Base-by-base conservation (phyloP, 1,140 invertebrate genomes). In the Tetramorium parvispinum region DNA sequence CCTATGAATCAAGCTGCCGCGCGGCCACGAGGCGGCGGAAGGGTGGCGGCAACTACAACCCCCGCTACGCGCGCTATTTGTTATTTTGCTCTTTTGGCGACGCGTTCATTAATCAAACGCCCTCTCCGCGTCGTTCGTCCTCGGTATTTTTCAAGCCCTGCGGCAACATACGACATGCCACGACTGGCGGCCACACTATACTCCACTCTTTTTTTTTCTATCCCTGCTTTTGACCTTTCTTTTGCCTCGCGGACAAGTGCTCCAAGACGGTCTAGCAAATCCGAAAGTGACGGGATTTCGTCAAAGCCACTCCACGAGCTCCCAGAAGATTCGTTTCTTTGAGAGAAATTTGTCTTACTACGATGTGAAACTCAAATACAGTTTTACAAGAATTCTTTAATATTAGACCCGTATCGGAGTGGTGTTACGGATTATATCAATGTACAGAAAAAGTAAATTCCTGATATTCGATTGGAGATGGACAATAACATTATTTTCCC, bases 61-160 rank as follows among this genome's bases (percentile, higher is more conserved):
- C 66, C 66, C 82, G 79, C 85, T 87, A 87, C 90, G 71, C 88
- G 76, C 76, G 89, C 92, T 94, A 93, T 94, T 94, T 94, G 93
- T 94, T 94, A 94, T 94, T 94, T 93, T 90, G 90, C 92, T 92
- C 92, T 94, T 94, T 93, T 87, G 91, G 86, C 85, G 91, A 89
- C 89, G 91, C 89, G 89, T 93, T 93, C 93, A 94, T 94, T 94
- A 94, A 94, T 94, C 94, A 94, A 94, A 81, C 91, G 79, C 78
- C 86, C 88, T 81, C 89, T 91, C 93, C 91, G 91, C 90, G 85
- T 87, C 85, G 85, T 75, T 90, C 91, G 88, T 86, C 88, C 77
- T 11, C 87, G 88, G 93, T 91, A 92, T 94, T 94, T 94, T 94
- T 93, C 92, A 92, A 92, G 88, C 89, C 76, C 75, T 53, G 86